A percentile compares a stretch with the other conserved stretches of the same genome.
Evolutionary conservation across 2,113 vertebrate species (phyloP).

Genomic region (Seriola quinqueradiata): DNA sequence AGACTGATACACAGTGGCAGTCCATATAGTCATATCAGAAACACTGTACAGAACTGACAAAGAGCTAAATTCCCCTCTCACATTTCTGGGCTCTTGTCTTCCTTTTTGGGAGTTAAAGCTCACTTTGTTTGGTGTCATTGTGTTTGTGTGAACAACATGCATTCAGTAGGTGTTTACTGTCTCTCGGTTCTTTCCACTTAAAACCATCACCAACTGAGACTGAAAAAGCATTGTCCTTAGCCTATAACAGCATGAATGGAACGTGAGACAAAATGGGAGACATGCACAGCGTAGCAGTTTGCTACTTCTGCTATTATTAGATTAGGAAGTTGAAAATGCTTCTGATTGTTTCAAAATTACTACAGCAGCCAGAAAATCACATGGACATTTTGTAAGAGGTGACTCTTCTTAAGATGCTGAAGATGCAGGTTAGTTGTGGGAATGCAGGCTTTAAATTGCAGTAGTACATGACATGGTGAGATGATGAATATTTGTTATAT

Average conservation of each 20-base stretch:
- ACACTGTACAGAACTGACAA: slow-evolving; percentile 30
- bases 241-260: slow-evolving; percentile 16
- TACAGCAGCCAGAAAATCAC: slow-evolving; percentile 24
- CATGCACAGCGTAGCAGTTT: slow-evolving; percentile 27
- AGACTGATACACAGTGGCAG: slow-evolving; percentile 24
- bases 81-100: slow-evolving; percentile 28
- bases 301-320: slow-evolving; percentile 55
- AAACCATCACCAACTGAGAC: slow-evolving; percentile 16
- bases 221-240: slow-evolving; percentile 34
- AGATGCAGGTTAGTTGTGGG: slow-evolving; percentile 24
- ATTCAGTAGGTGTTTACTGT: slow-evolving; percentile 6
- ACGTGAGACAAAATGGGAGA: slow-evolving; percentile 17
- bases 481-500: neutral
- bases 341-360: slow-evolving; percentile 61
- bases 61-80: neutral
- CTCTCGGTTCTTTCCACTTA: slow-evolving; percentile 24
- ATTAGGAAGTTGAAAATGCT: slow-evolving; percentile 62
- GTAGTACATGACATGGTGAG: neutral
- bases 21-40: slow-evolving; percentile 38
- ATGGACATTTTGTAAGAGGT: slow-evolving; percentile 30
- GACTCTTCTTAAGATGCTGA: slow-evolving; percentile 24
- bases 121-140: slow-evolving; percentile 17
- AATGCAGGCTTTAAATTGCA: slow-evolving; percentile 3
- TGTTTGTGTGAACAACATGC: slow-evolving; percentile 10
- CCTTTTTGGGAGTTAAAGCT: neutral